Evolutionary conservation across 1,140 invertebrate species (phyloP).

Genomic region (Sycophaga agraensis): DNA sequence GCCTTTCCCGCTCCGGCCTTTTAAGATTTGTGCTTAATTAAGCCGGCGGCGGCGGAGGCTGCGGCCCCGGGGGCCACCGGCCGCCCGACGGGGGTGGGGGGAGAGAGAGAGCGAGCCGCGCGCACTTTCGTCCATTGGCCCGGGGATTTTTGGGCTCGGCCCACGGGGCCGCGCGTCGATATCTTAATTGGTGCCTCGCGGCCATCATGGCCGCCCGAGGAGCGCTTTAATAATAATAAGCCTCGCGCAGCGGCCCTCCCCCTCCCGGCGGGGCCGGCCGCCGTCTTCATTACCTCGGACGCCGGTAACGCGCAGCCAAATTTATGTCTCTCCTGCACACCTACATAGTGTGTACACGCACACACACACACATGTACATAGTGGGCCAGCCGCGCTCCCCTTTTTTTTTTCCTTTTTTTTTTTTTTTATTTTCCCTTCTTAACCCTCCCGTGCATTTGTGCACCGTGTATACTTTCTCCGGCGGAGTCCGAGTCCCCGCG

Average conservation of each 20-base stretch:
- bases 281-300: constrained; percentile 29
- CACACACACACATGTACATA: too few species aligned
- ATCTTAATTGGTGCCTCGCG: constrained; percentile 52
- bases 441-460: too few species aligned
- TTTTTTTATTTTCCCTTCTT: too few species aligned
- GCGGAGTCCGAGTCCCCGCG: too few species aligned
- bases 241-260: neutral
- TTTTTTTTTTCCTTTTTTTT: too few species aligned
- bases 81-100: neutral
- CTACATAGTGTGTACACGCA: too few species aligned
- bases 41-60: neutral
- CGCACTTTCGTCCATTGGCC: constrained; percentile 41
- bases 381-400: too few species aligned
- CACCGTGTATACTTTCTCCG: too few species aligned
- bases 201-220: constrained; percentile 12
- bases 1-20: constrained; percentile 21
- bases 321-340: constrained; percentile 27
- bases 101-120: constrained; percentile 3
- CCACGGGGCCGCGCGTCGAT: constrained; percentile 40
- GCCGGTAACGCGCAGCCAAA: constrained; percentile 14
- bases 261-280: neutral
- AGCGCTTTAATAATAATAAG: constrained; percentile 18
- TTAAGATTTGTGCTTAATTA: constrained; percentile 26
- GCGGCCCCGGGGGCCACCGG: too few species aligned
- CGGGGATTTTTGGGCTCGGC: constrained; percentile 39